Percentiles rank a stretch among this genome's conserved stretches.
These are phyloP conservation scores for Mus minutoides DNA, from an alignment of 2,797 vertebrate species.

Conservation along the genomic window DNA sequence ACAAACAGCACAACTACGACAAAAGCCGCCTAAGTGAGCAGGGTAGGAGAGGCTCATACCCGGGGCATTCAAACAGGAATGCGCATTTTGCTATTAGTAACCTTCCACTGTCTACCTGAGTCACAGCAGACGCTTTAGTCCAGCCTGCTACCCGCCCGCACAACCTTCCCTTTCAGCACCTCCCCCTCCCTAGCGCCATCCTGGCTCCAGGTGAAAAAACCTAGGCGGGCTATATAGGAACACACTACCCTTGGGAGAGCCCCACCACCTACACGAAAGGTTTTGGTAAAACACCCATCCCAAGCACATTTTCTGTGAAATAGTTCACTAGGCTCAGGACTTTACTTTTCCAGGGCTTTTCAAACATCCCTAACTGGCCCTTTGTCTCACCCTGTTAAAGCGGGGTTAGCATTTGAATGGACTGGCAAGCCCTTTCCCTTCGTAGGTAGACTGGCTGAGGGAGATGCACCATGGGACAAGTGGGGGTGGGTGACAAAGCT, in stretches of 20 bases:
- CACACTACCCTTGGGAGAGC: neutral
- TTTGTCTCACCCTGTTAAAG: slow-evolving; percentile 50
- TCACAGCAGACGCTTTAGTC: neutral
- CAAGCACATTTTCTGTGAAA: neutral
- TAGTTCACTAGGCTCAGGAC: neutral
- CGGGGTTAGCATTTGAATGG: slow-evolving; percentile 79
- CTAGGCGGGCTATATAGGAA: too few relatives aligned
- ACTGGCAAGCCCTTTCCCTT: neutral
- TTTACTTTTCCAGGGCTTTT: slow-evolving; percentile 37
- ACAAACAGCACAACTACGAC: neutral
- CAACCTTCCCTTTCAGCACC: neutral
- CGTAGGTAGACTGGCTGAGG: neutral
- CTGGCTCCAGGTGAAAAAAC: neutral
- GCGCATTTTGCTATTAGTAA: neutral
- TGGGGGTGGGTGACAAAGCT: neutral
- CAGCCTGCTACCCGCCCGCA: neutral
- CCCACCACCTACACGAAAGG: neutral
- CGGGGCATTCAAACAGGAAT: neutral
- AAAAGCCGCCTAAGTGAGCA: neutral
- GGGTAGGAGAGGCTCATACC: neutral
- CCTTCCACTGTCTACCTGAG: neutral
- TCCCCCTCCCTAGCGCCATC: neutral
- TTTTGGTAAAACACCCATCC: neutral
- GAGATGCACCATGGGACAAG: neutral
- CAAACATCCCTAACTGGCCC: slow-evolving; percentile 14